Conservation (phyloP, 1,140 invertebrate species). For the Galleria mellonella region DNA sequence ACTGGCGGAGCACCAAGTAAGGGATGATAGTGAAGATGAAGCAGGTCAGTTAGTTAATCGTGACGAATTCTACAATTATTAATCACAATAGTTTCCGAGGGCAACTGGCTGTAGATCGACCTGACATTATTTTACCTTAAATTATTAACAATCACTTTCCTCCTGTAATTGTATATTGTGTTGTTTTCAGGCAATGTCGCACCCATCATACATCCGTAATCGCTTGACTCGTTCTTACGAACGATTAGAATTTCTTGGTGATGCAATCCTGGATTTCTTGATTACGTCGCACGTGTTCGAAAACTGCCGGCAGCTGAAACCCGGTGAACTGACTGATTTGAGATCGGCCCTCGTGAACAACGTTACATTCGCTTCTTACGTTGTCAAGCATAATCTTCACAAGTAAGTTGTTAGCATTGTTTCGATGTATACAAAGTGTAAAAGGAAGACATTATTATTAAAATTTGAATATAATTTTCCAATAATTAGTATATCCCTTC, state of each 20-base stretch:
- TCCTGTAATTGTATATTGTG: background rate
- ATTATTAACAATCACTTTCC: background rate
- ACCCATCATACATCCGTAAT: conserved; percentile 92
- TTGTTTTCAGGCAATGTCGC: conserved; percentile 87
- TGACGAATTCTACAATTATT: too few relatives aligned
- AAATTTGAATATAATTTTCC: too few relatives aligned
- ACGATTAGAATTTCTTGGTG: conserved; percentile 95
- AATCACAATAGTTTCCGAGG: too few relatives aligned
- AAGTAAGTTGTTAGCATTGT: conserved; percentile 73
- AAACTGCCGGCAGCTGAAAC: conserved; percentile 78
- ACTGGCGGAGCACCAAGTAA: too few relatives aligned
- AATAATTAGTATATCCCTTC: too few relatives aligned
- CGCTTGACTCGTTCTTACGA: conserved; percentile 93
- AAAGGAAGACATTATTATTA: too few relatives aligned
- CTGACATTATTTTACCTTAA: too few relatives aligned
- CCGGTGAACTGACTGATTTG: conserved; percentile 93
- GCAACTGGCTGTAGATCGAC: too few relatives aligned
- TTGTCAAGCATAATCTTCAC: conserved; percentile 90
- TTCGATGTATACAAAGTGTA: too few relatives aligned
- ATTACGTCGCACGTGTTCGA: conserved; percentile 93
- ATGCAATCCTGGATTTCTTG: conserved; percentile 95
- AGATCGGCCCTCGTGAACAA: conserved; percentile 97
- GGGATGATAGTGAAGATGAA: too few relatives aligned
- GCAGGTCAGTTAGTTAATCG: too few relatives aligned
- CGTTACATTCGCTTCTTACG: conserved; percentile 91